These are phyloP conservation scores for Camelus bactrianus DNA, from an alignment of 2,113 vertebrate species.

Conservation along the genomic window DNA sequence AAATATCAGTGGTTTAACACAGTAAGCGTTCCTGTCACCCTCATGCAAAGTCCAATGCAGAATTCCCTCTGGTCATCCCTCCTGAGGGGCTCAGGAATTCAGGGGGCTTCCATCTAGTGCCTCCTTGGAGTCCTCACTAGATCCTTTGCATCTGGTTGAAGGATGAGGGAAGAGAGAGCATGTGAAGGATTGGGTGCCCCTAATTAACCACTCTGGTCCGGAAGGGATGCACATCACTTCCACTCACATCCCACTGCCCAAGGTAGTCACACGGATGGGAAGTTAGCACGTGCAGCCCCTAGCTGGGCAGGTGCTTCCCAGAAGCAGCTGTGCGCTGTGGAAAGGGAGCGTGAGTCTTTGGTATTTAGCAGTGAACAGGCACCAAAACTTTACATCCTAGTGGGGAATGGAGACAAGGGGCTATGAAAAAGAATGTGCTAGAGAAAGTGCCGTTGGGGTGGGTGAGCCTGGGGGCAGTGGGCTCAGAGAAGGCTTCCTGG, in stretches of 20 bases:
- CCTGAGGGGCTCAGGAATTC: not conserved
- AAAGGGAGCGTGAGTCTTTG: not conserved
- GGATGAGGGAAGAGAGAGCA: not conserved
- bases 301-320: not conserved
- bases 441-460: not conserved
- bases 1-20: not conserved
- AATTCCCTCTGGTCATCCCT: not conserved
- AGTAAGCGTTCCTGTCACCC: not conserved
- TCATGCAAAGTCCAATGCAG: not conserved
- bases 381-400: not conserved
- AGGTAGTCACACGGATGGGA: not conserved
- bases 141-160: not conserved
- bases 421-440: not conserved
- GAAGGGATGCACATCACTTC: not conserved
- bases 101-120: not conserved
- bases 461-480: accelerated
- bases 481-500: not conserved
- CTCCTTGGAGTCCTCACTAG: not conserved
- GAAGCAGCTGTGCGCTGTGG: accelerated
- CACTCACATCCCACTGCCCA: not conserved
- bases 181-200: not conserved
- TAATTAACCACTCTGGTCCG: not conserved
- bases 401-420: not conserved
- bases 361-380: not conserved
- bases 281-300: not conserved